Percentiles rank a stretch among this genome's conserved stretches.
Conservation (phyloP, 2,888 invertebrate species). For the Mechanitis messenoides region DNA sequence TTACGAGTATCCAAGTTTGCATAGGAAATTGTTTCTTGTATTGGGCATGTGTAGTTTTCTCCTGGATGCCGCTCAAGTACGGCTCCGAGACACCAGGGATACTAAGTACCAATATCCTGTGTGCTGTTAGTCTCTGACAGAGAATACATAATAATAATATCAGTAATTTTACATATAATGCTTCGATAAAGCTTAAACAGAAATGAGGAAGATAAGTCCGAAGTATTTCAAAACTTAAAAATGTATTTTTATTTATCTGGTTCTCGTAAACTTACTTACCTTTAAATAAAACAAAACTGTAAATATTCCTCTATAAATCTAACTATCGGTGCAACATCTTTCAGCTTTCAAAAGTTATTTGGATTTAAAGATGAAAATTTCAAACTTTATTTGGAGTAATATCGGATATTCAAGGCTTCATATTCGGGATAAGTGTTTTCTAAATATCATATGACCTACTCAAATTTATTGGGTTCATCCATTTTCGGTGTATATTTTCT, state of each 20-base stretch:
- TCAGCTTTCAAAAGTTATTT: neutral
- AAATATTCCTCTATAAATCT: neutral
- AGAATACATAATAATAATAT: no score
- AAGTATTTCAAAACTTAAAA: no score
- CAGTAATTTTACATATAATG: no score
- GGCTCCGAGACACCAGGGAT: slow-evolving; percentile 31
- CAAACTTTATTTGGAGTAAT: neutral
- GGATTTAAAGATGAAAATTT: neutral
- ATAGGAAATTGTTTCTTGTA: slow-evolving; percentile 35
- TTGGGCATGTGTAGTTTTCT: slow-evolving; percentile 47
- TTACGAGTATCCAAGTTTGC: slow-evolving; percentile 31
- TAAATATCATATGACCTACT: slow-evolving; percentile 31
- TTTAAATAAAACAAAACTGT: neutral
- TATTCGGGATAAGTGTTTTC: neutral
- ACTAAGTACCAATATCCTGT: neutral
- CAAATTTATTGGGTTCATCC: slow-evolving; percentile 30
- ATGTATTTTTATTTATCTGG: no score
- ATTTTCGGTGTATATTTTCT: slow-evolving; percentile 3
- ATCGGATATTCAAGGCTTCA: neutral
- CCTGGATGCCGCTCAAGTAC: slow-evolving; percentile 36
- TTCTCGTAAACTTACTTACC: neutral
- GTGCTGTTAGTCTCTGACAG: no score
- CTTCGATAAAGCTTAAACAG: no score
- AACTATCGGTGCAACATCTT: neutral
- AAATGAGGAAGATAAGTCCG: no score